Conservation (phyloP, 2,113 vertebrate genomes). For the Melanocharis versteri region DNA sequence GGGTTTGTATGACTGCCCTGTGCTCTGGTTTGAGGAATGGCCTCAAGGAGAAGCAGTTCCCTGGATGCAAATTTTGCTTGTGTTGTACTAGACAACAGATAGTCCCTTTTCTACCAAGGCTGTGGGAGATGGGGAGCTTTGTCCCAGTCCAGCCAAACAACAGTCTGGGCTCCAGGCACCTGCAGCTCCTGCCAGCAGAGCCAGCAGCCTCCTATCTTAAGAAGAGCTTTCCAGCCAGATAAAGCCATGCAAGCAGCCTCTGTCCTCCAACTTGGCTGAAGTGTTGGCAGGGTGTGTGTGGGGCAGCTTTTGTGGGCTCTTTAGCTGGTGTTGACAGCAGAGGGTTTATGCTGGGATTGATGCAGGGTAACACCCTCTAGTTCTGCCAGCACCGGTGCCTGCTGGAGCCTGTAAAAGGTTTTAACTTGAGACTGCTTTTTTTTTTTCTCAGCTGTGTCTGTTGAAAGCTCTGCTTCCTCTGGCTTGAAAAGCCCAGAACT, state of each 20-base stretch:
- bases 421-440: neutral
- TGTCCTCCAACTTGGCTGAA: neutral
- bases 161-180: neutral
- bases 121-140: neutral
- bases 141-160: neutral
- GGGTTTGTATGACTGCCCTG: neutral
- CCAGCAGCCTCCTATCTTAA: neutral
- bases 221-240: slow-evolving; percentile 17
- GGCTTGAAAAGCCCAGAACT: neutral
- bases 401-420: neutral
- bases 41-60: neutral
- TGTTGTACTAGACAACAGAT: neutral
- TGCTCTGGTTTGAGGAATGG: neutral
- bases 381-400: neutral
- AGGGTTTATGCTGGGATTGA: neutral
- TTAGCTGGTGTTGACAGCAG: slow-evolving; percentile 24
- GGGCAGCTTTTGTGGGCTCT: neutral
- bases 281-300: neutral
- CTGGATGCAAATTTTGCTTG: neutral
- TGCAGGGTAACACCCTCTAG: neutral
- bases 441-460: neutral
- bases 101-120: neutral
- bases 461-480: neutral
- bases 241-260: neutral
- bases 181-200: neutral